Conservation (phyloP, 2,113 vertebrate genomes). For the Camelus bactrianus region DNA sequence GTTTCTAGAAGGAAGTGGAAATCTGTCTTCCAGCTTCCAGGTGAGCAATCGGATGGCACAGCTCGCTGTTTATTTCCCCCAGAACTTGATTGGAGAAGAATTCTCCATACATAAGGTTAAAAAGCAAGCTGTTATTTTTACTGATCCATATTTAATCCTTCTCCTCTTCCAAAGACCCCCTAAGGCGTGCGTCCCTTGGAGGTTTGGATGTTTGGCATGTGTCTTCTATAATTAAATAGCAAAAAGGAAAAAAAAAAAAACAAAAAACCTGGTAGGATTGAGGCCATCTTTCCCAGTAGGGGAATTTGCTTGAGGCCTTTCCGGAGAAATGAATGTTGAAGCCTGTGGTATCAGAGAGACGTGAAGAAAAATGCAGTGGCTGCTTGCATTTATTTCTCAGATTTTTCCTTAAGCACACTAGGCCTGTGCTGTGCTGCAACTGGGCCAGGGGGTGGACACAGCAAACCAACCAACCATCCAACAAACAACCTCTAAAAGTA, state of each 20-base stretch:
- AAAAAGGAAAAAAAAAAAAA: not conserved
- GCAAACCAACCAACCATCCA: not conserved
- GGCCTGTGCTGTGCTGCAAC: not conserved
- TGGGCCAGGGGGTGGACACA: too few relatives aligned
- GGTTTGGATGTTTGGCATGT: conserved; percentile 14
- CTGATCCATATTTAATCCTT: conserved; percentile 13
- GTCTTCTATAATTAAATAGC: conserved; percentile 65
- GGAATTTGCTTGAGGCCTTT: not conserved
- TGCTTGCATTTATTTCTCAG: not conserved
- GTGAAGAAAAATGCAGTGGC: not conserved
- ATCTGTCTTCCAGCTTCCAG: not conserved
- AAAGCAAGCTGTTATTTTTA: not conserved
- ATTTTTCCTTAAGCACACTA: not conserved
- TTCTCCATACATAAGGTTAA: not conserved
- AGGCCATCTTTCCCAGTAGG: conserved; percentile 11
- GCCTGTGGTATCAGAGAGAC: not conserved
- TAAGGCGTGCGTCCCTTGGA: not conserved
- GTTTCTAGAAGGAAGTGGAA: not conserved
- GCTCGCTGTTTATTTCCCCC: not conserved
- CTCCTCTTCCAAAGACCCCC: conserved; percentile 30
- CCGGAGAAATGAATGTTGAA: not conserved
- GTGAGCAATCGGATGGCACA: not conserved
- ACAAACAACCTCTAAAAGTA: not conserved
- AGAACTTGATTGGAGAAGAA: not conserved
- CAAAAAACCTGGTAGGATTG: conserved; percentile 17